Conservation (phyloP, 2,113 vertebrate species). For the Sinosuthora webbiana region DNA sequence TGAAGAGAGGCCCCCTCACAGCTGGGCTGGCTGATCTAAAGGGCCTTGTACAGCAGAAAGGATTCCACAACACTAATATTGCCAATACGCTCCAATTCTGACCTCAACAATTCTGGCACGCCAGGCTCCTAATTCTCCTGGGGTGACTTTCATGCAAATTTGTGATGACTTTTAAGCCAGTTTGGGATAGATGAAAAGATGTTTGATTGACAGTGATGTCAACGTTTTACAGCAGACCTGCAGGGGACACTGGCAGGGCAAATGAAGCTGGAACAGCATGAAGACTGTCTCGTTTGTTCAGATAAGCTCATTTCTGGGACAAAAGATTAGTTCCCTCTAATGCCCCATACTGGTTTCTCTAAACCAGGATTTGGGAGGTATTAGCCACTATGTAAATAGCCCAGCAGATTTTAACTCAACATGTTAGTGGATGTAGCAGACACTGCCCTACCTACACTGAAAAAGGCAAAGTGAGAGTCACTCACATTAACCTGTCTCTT, state of each 20-base stretch:
- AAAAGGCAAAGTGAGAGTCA: background rate
- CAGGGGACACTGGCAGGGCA: background rate
- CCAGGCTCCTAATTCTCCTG: background rate
- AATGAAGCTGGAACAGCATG: background rate
- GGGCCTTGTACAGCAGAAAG: background rate
- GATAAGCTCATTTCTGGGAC: constrained; percentile 9
- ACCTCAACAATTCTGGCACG: background rate
- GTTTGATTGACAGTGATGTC: background rate
- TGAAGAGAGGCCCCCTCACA: background rate
- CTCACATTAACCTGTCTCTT: background rate
- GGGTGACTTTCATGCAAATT: background rate
- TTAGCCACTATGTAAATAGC: constrained; percentile 1
- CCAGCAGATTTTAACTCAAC: background rate
- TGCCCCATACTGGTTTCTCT: background rate
- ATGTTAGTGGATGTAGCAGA: background rate
- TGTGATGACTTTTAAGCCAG: background rate
- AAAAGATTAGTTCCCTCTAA: constrained; percentile 20
- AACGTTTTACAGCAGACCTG: background rate
- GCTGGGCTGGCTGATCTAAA: background rate
- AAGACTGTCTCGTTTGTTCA: background rate
- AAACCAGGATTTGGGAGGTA: constrained; percentile 20
- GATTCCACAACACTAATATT: background rate
- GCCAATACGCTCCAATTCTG: background rate
- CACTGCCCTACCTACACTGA: background rate
- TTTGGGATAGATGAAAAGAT: background rate